Percentiles rank a stretch among this genome's conserved stretches.
phyloP scores from a whole-genome alignment of 2,888 invertebrate genomes.

The Entomobrya multifasciata region DNA sequence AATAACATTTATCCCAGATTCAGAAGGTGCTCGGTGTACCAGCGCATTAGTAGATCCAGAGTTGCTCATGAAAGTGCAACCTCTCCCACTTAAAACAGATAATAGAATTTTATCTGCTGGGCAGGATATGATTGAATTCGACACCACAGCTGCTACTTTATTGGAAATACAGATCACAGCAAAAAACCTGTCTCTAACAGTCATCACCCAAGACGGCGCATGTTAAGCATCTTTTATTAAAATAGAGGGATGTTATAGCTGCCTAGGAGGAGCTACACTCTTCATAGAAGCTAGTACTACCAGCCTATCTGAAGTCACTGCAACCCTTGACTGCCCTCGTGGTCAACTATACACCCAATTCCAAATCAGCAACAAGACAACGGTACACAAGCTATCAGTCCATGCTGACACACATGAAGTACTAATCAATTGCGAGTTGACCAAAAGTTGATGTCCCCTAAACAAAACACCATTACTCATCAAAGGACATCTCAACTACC shows the following conservation, averaged over 20 bases:
- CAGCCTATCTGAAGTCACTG: neutral
- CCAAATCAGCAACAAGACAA: neutral
- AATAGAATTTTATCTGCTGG: conserved; percentile 12
- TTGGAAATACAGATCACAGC: conserved; percentile 63
- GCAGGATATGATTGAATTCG: neutral
- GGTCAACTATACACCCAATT: conserved; percentile 32
- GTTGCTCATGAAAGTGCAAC: neutral
- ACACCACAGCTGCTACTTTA: neutral
- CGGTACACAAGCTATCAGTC: neutral
- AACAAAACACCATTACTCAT: neutral
- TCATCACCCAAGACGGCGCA: neutral
- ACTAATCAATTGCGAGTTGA: neutral
- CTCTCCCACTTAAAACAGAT: conserved; percentile 24
- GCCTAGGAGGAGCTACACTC: conserved; percentile 15
- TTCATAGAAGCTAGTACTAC: conserved; percentile 12
- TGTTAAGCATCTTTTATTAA: conserved; percentile 48
- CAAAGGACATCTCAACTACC: conserved; percentile 53
- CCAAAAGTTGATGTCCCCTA: conserved; percentile 18
- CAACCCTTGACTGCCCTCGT: conserved; percentile 37
- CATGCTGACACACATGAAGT: conserved; percentile 13
- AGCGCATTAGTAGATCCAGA: conserved; percentile 30
- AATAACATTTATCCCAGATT: neutral
- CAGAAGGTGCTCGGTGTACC: conserved; percentile 10
- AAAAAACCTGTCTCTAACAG: neutral
- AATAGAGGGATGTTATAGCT: conserved; percentile 57